Conservation (phyloP, 1,140 invertebrate species). For the Temnothorax longispinosus region DNA sequence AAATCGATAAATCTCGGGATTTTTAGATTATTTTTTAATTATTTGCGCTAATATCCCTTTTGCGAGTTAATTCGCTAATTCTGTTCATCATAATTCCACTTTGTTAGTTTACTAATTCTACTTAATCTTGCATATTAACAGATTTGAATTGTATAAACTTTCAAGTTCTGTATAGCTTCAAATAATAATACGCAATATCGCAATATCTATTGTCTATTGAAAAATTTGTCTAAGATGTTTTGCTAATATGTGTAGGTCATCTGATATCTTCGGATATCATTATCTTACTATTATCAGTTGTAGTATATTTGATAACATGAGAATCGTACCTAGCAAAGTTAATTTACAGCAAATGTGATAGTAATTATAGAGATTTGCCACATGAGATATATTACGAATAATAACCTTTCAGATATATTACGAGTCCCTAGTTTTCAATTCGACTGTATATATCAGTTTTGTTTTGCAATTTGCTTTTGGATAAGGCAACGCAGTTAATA, state of each 20-base stretch:
- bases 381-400: not conserved
- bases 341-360: not conserved
- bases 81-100: not conserved
- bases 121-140: not conserved
- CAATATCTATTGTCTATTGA: not conserved
- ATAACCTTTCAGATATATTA: not conserved
- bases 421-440: not conserved
- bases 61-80: not conserved
- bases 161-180: not conserved
- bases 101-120: no score
- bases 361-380: not conserved
- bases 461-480: not conserved
- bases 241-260: not conserved
- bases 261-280: constrained; percentile 37
- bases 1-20: not conserved
- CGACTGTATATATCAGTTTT: not conserved
- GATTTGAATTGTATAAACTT: not conserved
- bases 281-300: constrained; percentile 45
- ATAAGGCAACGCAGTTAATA: not conserved
- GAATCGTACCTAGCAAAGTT: not conserved
- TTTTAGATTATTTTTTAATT: not conserved
- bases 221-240: constrained; percentile 33
- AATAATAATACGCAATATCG: not conserved
- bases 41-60: not conserved
- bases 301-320: constrained; percentile 28